Conservation (phyloP, 2,113 vertebrate species). For the Otus sunia region DNA sequence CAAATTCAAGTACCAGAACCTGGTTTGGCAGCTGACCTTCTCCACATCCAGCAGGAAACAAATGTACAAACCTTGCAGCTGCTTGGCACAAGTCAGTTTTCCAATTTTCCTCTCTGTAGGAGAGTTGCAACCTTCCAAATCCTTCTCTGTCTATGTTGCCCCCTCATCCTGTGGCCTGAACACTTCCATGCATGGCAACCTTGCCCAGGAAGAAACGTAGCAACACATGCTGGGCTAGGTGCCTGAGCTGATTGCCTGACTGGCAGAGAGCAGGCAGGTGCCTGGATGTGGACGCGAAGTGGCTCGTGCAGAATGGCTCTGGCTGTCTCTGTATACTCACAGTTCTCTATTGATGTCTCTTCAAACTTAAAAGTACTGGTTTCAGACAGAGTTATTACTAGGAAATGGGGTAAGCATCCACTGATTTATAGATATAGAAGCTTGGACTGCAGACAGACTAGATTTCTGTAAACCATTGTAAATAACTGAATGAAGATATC, state of each 20-base stretch:
- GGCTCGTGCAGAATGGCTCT: fast-evolving
- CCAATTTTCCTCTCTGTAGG: background rate
- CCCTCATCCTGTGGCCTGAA: background rate
- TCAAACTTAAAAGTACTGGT: background rate
- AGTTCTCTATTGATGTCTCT: background rate
- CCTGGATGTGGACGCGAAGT: background rate
- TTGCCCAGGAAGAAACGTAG: background rate
- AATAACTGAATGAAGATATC: background rate
- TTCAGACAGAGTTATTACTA: background rate
- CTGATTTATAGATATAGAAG: background rate
- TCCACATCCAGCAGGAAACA: background rate
- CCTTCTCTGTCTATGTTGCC: background rate
- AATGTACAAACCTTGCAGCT: background rate
- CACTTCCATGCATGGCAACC: fast-evolving
- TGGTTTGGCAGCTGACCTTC: background rate
- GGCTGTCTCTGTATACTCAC: background rate
- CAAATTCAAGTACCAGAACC: background rate
- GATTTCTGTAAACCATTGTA: background rate
- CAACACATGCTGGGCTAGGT: fast-evolving
- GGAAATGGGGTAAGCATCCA: background rate
- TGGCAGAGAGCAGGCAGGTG: background rate
- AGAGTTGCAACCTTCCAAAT: background rate
- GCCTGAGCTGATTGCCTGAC: fast-evolving
- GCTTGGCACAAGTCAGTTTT: background rate
- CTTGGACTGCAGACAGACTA: background rate